phyloP scores from a whole-genome alignment of 2,113 vertebrate genomes.

The Tychaedon coryphoeus region DNA sequence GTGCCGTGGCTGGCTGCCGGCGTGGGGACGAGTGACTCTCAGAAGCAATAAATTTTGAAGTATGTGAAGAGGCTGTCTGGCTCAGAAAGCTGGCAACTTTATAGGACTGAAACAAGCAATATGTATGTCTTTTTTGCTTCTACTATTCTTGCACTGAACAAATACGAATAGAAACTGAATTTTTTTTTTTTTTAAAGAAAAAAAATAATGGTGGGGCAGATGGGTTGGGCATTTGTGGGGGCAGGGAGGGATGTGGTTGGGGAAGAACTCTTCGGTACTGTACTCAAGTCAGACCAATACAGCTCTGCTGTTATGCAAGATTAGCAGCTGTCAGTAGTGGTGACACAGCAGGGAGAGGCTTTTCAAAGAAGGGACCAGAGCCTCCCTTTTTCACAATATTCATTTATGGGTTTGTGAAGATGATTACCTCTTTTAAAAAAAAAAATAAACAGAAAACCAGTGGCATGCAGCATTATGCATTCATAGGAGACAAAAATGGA shows the following conservation, averaged over 20 bases:
- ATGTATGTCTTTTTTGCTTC: conserved; percentile 73
- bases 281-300: conserved; percentile 71
- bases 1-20: not conserved
- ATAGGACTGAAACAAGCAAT: conserved; percentile 78
- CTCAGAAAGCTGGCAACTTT: conserved; percentile 71
- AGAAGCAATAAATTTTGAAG: conserved; percentile 79
- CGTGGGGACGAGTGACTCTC: conserved; percentile 41
- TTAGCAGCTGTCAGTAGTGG: conserved; percentile 58
- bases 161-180: conserved; percentile 65
- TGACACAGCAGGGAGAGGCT: conserved; percentile 48
- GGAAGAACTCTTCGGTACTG: conserved; percentile 66
- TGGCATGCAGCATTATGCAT: conserved; percentile 47
- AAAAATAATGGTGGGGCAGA: conserved; percentile 61
- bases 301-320: conserved; percentile 69
- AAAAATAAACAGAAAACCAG: conserved; percentile 50
- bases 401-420: conserved; percentile 43
- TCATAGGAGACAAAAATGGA: conserved; percentile 15
- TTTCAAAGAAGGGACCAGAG: conserved; percentile 61
- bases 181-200: conserved; percentile 12
- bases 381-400: conserved; percentile 51
- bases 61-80: conserved; percentile 71
- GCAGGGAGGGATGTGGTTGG: conserved; percentile 31
- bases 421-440: conserved; percentile 55
- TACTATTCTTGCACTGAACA: conserved; percentile 78
- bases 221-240: conserved; percentile 35